A percentile compares a stretch with the other conserved stretches of the same genome.
phyloP scores from a whole-genome alignment of 2,888 invertebrate species.

The Tromatobia lineatoria region DNA sequence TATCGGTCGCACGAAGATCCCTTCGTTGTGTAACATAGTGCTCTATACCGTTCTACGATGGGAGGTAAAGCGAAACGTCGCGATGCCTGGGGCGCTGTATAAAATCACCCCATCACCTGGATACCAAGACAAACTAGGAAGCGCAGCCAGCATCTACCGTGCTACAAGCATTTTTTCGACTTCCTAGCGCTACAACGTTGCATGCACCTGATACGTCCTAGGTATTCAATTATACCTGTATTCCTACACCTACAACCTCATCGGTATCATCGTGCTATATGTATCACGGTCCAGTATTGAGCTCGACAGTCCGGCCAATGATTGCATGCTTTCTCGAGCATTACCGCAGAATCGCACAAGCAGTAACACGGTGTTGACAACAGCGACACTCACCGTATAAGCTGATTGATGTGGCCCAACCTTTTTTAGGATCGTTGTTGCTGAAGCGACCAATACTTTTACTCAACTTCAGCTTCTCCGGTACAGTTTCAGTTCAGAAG shows the following conservation, averaged over 20 bases:
- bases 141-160: no score
- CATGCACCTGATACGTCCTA: no score
- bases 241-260: neutral
- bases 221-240: no score
- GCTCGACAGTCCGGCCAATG: slow-evolving; percentile 39
- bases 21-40: no score
- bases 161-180: no score
- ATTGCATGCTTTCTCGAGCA: slow-evolving; percentile 30
- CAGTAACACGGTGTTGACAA: neutral
- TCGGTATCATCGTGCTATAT: neutral
- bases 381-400: neutral
- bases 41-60: no score
- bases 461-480: slow-evolving; percentile 19
- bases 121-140: no score
- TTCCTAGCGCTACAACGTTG: no score
- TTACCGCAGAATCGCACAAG: slow-evolving; percentile 15
- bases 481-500: slow-evolving; percentile 31
- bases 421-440: slow-evolving; percentile 16
- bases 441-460: slow-evolving; percentile 1
- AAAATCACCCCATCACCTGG: no score
- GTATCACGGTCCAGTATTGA: slow-evolving; percentile 19
- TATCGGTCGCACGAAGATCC: slow-evolving; percentile 29
- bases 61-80: no score
- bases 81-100: no score
- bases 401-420: neutral